Evolutionary conservation across 1,140 invertebrate species (phyloP), one percentile per base, ranked within the genome.

Genomic region (Goniozus legneri): DNA sequence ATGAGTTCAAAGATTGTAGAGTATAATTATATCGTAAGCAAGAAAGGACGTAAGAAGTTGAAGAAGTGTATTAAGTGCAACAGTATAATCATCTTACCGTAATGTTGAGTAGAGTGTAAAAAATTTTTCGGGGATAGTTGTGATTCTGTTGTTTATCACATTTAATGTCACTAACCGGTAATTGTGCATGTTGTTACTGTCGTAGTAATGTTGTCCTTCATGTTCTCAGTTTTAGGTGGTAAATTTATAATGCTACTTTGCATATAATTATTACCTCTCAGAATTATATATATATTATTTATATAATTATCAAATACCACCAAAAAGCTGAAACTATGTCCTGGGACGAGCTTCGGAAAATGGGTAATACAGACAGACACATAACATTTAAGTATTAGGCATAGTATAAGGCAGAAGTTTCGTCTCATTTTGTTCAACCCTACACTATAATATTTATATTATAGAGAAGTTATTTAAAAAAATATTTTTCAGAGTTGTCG

Each of bases 281-380:
- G 7, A 6, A 13, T 35, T 35, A 7, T 35, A 7, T 13, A 35
- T 13, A 14, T 35, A 7, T 16, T 7, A 35, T 16, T 24, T 2
- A 7, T 47, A 27, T 27, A 27, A n/a, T 19, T 15, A 16, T 36
- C 8, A 18, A 10, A 36, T 21, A 57, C 43, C 48, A 51, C 58
- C 58, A 58, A 43, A 60, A 49, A 47, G 44, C 58, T 50, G 39
- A 58, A 54, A 58, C 52, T 54, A 32, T 51, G 42, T 40, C 44
- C 67, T 74, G 69, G 68, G 68, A 72, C 66, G 51, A 66, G 64
- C 66, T 73, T 73, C 65, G 47, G 22, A 50, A 41, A 53, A 52
- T 24, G 53, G 58, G 61, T 46, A 45, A 38, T 66, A 70, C 54
- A 69, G 68, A 73, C 64, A 73, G 64, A 70, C 68, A 73, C 68